These are phyloP conservation scores for Cygnus atratus DNA, from an alignment of 2,113 vertebrate species.

Conservation along the genomic window DNA sequence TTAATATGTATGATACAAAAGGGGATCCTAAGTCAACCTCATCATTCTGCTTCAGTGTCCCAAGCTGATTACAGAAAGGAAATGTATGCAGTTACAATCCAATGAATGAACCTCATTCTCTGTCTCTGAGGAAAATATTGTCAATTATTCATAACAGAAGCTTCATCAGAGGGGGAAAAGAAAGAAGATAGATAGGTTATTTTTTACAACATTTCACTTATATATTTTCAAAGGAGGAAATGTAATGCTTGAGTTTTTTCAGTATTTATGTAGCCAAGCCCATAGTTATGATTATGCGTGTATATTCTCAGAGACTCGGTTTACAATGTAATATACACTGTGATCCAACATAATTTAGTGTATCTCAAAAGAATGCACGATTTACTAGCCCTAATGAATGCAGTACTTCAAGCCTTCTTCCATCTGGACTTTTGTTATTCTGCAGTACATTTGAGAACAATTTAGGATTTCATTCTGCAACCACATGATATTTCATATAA, in stretches of 20 bases:
- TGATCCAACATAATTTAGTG: constrained; percentile 41
- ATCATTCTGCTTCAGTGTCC: background rate
- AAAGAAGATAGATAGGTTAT: background rate
- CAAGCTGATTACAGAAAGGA: constrained; percentile 19
- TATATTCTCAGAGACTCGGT: constrained; percentile 30
- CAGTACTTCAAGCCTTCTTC: constrained; percentile 48
- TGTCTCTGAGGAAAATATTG: background rate
- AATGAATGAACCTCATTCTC: background rate
- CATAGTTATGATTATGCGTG: background rate
- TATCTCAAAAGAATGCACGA: constrained; percentile 55
- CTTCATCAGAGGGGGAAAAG: background rate
- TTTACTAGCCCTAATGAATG: constrained; percentile 40
- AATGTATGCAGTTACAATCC: background rate
- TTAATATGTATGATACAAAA: constrained; percentile 8
- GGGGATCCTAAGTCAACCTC: background rate
- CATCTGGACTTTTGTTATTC: constrained; percentile 53
- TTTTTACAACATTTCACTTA: background rate
- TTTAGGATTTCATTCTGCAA: constrained; percentile 15
- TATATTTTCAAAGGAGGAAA: background rate
- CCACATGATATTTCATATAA: background rate
- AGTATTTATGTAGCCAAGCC: background rate
- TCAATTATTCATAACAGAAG: constrained; percentile 30
- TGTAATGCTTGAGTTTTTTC: background rate
- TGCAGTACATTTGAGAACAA: constrained; percentile 31
- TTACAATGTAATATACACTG: constrained; percentile 35